These are phyloP conservation scores for Caenorhabditis drosophilae DNA, from an alignment of 2,888 invertebrate species.

Conservation along the genomic window DNA sequence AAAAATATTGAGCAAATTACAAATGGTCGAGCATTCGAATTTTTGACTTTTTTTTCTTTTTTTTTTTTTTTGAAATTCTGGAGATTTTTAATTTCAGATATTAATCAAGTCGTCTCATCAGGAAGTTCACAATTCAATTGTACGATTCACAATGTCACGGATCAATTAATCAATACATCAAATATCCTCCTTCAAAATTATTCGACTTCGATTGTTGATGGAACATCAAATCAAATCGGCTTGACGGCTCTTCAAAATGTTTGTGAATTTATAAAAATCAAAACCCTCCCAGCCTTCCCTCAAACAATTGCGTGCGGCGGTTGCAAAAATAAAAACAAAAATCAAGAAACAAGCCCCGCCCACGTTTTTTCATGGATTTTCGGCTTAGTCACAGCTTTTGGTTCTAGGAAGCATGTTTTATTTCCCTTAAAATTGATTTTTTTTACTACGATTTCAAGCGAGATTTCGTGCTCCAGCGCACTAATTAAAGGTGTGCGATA, in stretches of 20 bases:
- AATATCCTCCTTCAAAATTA: slow-evolving; percentile 9
- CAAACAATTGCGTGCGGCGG: too few relatives aligned
- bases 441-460: too few relatives aligned
- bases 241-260: slow-evolving; percentile 18
- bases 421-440: too few relatives aligned
- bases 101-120: slow-evolving; percentile 10
- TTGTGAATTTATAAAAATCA: too few relatives aligned
- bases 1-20: slow-evolving; percentile 14
- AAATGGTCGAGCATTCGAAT: neutral
- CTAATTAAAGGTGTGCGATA: too few relatives aligned
- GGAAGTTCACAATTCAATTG: slow-evolving; percentile 31
- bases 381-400: too few relatives aligned
- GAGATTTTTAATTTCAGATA: slow-evolving; percentile 18
- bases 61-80: neutral
- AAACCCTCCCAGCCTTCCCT: too few relatives aligned
- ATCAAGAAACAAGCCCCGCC: too few relatives aligned
- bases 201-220: slow-evolving; percentile 10
- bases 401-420: too few relatives aligned
- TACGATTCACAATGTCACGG: slow-evolving; percentile 20
- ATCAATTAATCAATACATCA: slow-evolving; percentile 11
- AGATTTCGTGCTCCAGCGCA: too few relatives aligned
- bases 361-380: too few relatives aligned
- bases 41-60: neutral
- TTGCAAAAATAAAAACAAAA: too few relatives aligned
- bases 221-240: slow-evolving; percentile 11